A percentile compares a stretch with the other conserved stretches of the same genome.
Evolutionary conservation across 2,797 vertebrate species (phyloP).

Genomic region (Podargus strigoides): DNA sequence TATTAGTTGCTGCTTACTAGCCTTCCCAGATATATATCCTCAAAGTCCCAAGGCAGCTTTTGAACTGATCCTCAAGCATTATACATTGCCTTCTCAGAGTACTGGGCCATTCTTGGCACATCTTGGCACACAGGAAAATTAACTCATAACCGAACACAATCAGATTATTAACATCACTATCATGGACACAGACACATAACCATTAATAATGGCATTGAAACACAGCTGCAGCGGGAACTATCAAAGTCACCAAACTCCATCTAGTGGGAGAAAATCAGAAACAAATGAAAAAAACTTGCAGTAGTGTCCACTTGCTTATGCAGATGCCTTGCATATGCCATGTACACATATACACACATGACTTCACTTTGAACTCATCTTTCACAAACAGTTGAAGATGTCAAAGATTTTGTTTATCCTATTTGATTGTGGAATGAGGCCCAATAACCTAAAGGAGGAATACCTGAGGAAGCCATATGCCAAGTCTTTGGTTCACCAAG

Average conservation of each 20-base stretch:
- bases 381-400: background rate
- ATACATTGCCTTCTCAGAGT: background rate
- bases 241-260: slow-evolving; percentile 3
- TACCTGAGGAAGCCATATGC: background rate
- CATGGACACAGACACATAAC: no score
- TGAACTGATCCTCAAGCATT: background rate
- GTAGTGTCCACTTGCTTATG: no score
- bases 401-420: background rate
- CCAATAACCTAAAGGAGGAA: background rate
- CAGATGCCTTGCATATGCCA: no score
- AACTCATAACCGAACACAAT: background rate
- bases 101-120: background rate
- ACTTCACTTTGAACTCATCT: background rate
- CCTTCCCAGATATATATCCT: background rate
- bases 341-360: background rate
- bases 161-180: background rate
- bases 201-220: background rate
- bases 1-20: background rate
- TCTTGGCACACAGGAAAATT: background rate
- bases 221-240: background rate
- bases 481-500: background rate
- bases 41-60: background rate
- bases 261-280: slow-evolving; percentile 37
- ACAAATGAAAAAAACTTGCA: background rate
- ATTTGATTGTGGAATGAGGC: background rate